Base-by-base conservation (phyloP, 1,140 invertebrate genomes). In the Euschistus heros region DNA sequence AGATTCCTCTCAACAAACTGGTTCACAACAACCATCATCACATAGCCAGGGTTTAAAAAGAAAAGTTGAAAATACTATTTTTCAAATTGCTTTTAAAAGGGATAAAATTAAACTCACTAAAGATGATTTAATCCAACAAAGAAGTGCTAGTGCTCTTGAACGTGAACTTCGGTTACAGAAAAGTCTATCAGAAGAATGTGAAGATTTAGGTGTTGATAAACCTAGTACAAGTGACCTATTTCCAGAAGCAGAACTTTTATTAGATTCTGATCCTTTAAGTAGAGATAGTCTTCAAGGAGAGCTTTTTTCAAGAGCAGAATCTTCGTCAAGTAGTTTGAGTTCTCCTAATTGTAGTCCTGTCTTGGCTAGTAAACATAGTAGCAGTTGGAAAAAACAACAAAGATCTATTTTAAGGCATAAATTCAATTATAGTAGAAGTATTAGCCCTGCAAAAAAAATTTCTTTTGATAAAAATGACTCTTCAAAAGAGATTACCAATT, bases 211-310 rank as follows among this genome's bases (percentile, higher is more conserved):
- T 15, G 86, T 89, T 13, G 86, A 87, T 68, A 86, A 86, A 46
- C 86, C 86, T 0, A 87, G 85, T 52, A 85, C 86, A 0, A 86
- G 85, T 65, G 87, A 89, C 70, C 74, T 88, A 27, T 88, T 88
- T 73, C 87, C 87, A 1, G 86, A 88, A 68, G 86, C 86, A 0
- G 86, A 88, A 70, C 71, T 87, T 33, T 72, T 87, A 20, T 85
- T 88, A 69, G 84, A 84, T 67, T 75, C 76, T 0, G 80, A 80
- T 70, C 77, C 78, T 55, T 80, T 79, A n/a, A 68, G 66, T 66
- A 63, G 63, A 44, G 69, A 70, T 37, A 68, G 67, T 61, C 26
- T 68, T 22, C 67, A 66, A 22, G 44, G 46, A 33, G 67, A 66
- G 46, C n/a, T 62, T 0, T 68, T 68, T 47, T 57, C 62, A 17